Evolutionary conservation across 1,140 invertebrate species (phyloP).

Genomic region (Hyposmocoma kahamanoa): DNA sequence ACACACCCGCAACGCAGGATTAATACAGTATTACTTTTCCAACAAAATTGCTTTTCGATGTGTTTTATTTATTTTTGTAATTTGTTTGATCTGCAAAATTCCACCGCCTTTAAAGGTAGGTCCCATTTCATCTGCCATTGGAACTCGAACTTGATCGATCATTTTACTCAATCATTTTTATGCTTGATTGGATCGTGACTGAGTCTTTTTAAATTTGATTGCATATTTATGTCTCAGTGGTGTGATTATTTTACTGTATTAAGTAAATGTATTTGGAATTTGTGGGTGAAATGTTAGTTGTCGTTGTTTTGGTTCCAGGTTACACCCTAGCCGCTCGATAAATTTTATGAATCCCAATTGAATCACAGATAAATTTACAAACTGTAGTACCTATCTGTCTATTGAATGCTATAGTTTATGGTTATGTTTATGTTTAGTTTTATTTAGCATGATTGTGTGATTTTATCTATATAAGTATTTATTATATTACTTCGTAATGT

Average conservation of each 20-base stretch:
- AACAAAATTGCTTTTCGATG: constrained; percentile 68
- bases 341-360: constrained; percentile 22
- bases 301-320: constrained; percentile 70
- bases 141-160: constrained; percentile 33
- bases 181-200: constrained; percentile 47
- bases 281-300: constrained; percentile 64
- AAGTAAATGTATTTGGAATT: constrained; percentile 40
- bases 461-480: constrained; percentile 27
- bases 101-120: constrained; percentile 37
- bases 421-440: constrained; percentile 53
- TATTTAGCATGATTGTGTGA: constrained; percentile 51
- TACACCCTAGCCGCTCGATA: constrained; percentile 56
- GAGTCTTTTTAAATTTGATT: constrained; percentile 31
- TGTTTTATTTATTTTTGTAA: constrained; percentile 59
- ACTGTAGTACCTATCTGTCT: constrained; percentile 36
- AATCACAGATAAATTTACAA: constrained; percentile 72
- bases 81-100: constrained; percentile 35
- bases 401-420: constrained; percentile 44
- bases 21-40: constrained; percentile 59
- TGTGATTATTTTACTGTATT: constrained; percentile 59
- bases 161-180: constrained; percentile 29
- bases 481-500: too few species aligned
- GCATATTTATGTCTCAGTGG: constrained; percentile 52
- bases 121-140: constrained; percentile 46
- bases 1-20: constrained; percentile 68